Evolutionary conservation across 2,113 vertebrate species (phyloP), one percentile per base, ranked within the genome.

Genomic region (Gobius niger): DNA sequence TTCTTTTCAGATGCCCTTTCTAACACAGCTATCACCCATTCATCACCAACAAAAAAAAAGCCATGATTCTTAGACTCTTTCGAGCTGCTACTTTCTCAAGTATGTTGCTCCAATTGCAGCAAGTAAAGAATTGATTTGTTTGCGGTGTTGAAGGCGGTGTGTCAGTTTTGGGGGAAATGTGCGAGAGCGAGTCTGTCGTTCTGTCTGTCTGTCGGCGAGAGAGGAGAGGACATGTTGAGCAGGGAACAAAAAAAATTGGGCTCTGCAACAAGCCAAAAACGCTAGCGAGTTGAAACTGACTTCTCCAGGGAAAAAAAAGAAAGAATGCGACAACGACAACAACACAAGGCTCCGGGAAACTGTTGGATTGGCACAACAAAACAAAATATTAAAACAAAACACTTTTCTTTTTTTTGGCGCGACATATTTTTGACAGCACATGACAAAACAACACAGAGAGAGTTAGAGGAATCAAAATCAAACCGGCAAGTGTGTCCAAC

Each of bases 101-200:
- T 62, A 41, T 9, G 40, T 63, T 41, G 41, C 73, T 78, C 70
- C 52, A 69, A 81, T 67, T 70, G 72, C 62, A 15, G 63, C 72
- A 46, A 75, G 69, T 60, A 71, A 82, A 80, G 69, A 85, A 86
- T 77, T 76, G 85, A 87, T 90, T 91, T 89, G 77, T 85, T 87
- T 77, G 70, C 67, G 82, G 86, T 74, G 81, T 34, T 78, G 78
- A 89, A 87, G 81, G 76, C 65, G 46, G 77, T 46, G 67, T 79
- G 82, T 73, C 84, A 79, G 73, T 76, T 81, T 81, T 80, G 75
- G 77, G 54, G 75, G 78, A 78, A 85, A 82, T 77, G 74, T 88
- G 80, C 77, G 80, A 84, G 81, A 78, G 82, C 47, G 79, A 77
- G 81, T 77, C 19, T 54, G 81, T 68, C 63, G 78, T 68, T 15